Evolutionary conservation across 2,797 vertebrate genomes (phyloP).

Genomic region (Phylloscopus collybita): DNA sequence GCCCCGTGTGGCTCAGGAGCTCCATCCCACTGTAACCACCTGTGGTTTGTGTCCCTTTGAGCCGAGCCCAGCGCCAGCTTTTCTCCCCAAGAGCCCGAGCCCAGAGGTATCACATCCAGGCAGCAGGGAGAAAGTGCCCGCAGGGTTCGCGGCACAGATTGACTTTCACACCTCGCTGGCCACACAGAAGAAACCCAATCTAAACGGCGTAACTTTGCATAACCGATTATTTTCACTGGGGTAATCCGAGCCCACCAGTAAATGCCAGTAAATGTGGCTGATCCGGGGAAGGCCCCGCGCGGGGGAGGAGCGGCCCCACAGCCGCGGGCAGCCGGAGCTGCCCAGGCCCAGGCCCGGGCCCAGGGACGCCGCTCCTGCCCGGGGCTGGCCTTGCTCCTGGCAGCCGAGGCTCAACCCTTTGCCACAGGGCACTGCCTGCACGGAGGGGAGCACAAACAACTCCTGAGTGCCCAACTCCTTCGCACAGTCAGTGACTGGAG

Average conservation of each 20-base stretch:
- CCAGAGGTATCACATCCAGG: not conserved
- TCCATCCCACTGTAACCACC: not conserved
- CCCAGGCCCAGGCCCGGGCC: accelerated
- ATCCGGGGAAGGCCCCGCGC: not conserved
- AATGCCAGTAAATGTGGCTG: conserved; percentile 13
- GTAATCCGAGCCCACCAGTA: conserved; percentile 58
- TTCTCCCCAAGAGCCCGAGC: not conserved
- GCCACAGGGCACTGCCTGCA: not conserved
- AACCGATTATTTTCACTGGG: conserved; percentile 66
- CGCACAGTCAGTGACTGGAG: not conserved
- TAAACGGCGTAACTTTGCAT: conserved; percentile 60
- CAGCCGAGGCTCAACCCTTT: not conserved
- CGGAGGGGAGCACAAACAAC: not conserved
- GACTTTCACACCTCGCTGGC: conserved; percentile 66
- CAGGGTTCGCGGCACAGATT: not conserved
- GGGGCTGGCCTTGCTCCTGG: accelerated
- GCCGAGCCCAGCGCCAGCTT: not conserved
- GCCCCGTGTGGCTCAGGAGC: accelerated
- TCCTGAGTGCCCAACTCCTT: not conserved
- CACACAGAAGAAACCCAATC: conserved; percentile 61
- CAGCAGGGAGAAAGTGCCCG: not conserved
- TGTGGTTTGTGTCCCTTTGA: not conserved
- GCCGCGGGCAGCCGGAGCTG: not conserved
- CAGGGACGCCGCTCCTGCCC: not conserved
- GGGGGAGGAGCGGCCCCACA: not conserved